Conservation (phyloP, 2,888 invertebrate species). For the Blastobasis adustella region DNA sequence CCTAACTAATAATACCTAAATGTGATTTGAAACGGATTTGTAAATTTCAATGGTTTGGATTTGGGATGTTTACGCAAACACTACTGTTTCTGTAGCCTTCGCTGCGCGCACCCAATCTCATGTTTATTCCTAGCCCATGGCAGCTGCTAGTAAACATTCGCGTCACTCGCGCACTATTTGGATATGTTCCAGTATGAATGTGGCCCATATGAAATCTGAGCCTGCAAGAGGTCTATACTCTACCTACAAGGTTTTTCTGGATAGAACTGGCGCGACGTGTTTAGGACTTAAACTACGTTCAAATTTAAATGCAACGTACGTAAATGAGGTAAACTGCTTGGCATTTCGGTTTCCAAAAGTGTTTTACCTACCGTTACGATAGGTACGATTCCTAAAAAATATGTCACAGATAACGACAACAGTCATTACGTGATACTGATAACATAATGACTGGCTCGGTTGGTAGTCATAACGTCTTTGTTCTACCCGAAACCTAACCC, state of each 20-base stretch:
- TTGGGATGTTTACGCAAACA: slow-evolving; percentile 6
- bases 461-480: too few species aligned
- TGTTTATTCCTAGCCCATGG: slow-evolving; percentile 39
- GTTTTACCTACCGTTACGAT: slow-evolving; percentile 1
- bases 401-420: slow-evolving; percentile 1
- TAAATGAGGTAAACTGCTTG: too few species aligned
- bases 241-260: too few species aligned
- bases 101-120: slow-evolving; percentile 27
- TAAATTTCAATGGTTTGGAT: background rate
- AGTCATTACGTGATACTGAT: background rate
- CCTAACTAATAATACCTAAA: too few species aligned
- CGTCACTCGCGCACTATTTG: slow-evolving; percentile 18
- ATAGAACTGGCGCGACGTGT: too few species aligned
- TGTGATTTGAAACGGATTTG: too few species aligned
- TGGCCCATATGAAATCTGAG: too few species aligned
- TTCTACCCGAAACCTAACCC: too few species aligned
- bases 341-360: too few species aligned
- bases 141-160: slow-evolving; percentile 42
- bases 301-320: too few species aligned
- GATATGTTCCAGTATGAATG: background rate
- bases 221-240: too few species aligned
- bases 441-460: background rate
- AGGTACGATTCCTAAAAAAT: slow-evolving; percentile 9
- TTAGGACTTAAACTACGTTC: too few species aligned
- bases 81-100: slow-evolving; percentile 19